Evolutionary conservation across 1,140 invertebrate species (phyloP), one percentile per base, ranked within the genome.

Genomic region (Zaprionus camerounensis): DNA sequence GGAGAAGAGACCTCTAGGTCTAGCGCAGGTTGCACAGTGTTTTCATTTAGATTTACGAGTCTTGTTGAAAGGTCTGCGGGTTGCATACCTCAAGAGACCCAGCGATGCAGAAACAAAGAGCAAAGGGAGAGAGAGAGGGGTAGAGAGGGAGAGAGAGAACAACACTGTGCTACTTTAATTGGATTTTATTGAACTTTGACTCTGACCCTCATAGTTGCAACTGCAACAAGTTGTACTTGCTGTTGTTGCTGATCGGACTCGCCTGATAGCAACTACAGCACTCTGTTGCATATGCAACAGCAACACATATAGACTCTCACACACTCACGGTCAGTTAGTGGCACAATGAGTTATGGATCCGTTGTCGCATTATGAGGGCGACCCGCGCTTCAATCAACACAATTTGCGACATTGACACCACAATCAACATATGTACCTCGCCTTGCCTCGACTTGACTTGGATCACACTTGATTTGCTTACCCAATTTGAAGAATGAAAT

Each of bases 121-220:
- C 22, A 58, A 3, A 46, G 26, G 26, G 15, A 65, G 4, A 34
- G 38, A 20, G 41, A 17, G 55, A 36, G n/a, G 17, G 28, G 53
- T 31, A n/a, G 36, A 34, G 13, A 49, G 7, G 28, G 22, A 56
- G 4, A 46, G 20, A 20, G 51, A 13, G 55, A 20, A 24, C 46
- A 51, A 34, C 24, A 41, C 76, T 81, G 84, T 58, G 72, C 79
- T 67, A 66, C 49, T 74, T 90, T 90, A 90, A 90, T 90, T 90
- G 85, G 82, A 85, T 90, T 90, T 90, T 91, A 90, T 90, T 90
- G 86, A 90, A 91, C 85, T 90, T 77, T 90, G 81, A 82, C 85
- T 82, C 86, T 85, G 85, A 90, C 85, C 85, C 85, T 85, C 86
- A 82, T 90, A 67, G 73, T 53, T 70, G 82, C 59, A 81, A 78